phyloP scores from a whole-genome alignment of 2,797 vertebrate genomes.

The Sebastiscus tertius region DNA sequence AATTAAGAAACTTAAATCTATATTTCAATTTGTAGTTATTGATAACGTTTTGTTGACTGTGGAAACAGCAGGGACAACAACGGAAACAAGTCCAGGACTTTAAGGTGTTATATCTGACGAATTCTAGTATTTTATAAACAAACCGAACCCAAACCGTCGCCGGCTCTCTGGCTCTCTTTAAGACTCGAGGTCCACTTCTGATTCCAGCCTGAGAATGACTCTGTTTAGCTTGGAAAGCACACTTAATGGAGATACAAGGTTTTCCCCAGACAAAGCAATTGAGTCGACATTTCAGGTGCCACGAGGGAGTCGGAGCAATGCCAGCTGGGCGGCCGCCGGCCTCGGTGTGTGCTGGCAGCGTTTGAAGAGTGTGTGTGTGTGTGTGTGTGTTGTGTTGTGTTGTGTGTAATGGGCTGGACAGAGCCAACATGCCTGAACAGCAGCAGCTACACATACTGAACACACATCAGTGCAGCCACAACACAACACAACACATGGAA shows the following conservation, averaged over 20 bases:
- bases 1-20: not conserved
- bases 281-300: constrained; percentile 49
- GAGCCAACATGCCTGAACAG: constrained; percentile 53
- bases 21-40: not conserved
- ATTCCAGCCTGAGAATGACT: constrained; percentile 26
- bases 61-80: not conserved
- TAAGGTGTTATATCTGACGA: not conserved
- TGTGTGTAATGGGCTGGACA: constrained; percentile 47
- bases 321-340: constrained; percentile 58
- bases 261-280: constrained; percentile 46
- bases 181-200: not conserved
- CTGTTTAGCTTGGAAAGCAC: constrained; percentile 22
- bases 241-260: constrained; percentile 48
- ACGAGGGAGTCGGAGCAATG: constrained; percentile 29
- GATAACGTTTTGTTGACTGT: no score
- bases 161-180: not conserved
- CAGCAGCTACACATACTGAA: constrained; percentile 46
- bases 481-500: constrained; percentile 19
- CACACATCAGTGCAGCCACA: constrained; percentile 19
- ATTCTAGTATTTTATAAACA: not conserved
- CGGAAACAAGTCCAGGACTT: not conserved
- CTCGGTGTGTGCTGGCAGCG: constrained; percentile 42
- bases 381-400: constrained; percentile 21
- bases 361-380: constrained; percentile 18
- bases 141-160: not conserved